phyloP scores from a whole-genome alignment of 2,888 invertebrate species.

The Perizoma flavofasciatum region DNA sequence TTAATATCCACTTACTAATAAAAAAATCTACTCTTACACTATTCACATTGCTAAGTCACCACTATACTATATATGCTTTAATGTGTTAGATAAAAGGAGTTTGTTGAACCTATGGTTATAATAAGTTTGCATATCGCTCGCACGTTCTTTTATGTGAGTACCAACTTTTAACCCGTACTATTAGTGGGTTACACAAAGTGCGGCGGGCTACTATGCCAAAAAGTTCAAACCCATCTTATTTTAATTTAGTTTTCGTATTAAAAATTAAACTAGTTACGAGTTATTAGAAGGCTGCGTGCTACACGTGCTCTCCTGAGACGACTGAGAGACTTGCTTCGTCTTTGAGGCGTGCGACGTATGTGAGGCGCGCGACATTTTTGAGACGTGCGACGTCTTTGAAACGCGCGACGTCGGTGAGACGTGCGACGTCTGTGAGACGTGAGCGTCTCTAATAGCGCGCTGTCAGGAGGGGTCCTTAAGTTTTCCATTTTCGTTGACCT shows the following conservation, averaged over 20 bases:
- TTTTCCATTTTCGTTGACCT: conserved; percentile 70
- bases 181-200: too few relatives aligned
- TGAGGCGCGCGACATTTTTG: background rate
- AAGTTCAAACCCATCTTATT: background rate
- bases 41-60: too few relatives aligned
- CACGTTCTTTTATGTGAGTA: too few relatives aligned
- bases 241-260: too few relatives aligned
- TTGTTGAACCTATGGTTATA: too few relatives aligned
- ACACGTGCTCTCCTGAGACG: conserved; percentile 13
- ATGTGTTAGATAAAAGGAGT: too few relatives aligned
- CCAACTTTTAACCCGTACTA: too few relatives aligned
- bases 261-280: conserved; percentile 9
- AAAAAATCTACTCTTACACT: too few relatives aligned
- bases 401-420: conserved; percentile 4
- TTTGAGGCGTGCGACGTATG: conserved; percentile 1
- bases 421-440: conserved; percentile 9
- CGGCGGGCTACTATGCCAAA: background rate
- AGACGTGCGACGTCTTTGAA: conserved; percentile 2
- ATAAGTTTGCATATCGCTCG: too few relatives aligned
- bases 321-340: conserved; percentile 11
- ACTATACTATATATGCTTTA: too few relatives aligned
- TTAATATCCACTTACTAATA: too few relatives aligned
- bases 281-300: conserved; percentile 15
- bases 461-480: conserved; percentile 70
- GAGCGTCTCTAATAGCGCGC: conserved; percentile 15